Evolutionary conservation across 2,797 vertebrate genomes (phyloP).

Genomic region (Melanotaenia pygmaea): DNA sequence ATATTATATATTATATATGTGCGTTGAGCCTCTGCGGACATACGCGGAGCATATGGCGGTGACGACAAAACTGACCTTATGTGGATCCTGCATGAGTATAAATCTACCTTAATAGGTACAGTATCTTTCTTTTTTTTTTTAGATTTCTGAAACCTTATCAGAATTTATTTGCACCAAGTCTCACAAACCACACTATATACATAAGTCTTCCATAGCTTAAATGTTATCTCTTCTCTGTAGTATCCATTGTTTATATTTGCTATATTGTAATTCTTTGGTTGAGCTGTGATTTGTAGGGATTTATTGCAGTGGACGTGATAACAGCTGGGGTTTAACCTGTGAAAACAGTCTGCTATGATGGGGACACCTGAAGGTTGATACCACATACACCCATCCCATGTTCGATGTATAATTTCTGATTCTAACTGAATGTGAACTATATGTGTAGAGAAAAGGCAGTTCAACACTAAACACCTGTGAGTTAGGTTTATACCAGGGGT

Average conservation of each 20-base stretch:
- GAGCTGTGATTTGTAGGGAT: background rate
- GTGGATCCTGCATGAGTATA: no score
- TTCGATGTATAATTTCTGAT: constrained; percentile 12
- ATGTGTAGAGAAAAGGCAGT: background rate
- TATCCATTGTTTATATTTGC: background rate
- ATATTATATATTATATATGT: no score
- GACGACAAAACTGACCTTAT: no score
- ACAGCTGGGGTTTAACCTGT: background rate
- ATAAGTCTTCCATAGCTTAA: no score
- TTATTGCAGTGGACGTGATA: background rate
- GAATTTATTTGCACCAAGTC: background rate
- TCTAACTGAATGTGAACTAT: background rate
- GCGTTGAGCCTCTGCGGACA: no score
- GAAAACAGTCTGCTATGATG: background rate
- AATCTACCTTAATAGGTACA: background rate
- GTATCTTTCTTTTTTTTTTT: background rate
- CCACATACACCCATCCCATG: constrained; percentile 31
- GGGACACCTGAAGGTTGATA: constrained; percentile 31
- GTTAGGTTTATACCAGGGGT: background rate
- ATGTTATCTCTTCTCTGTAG: background rate
- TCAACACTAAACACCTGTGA: background rate
- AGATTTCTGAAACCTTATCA: background rate
- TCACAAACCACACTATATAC: no score
- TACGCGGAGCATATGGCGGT: no score
- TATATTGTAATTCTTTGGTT: background rate